phyloP scores from a whole-genome alignment of 2,113 vertebrate genomes.

The Corydoras sp. region DNA sequence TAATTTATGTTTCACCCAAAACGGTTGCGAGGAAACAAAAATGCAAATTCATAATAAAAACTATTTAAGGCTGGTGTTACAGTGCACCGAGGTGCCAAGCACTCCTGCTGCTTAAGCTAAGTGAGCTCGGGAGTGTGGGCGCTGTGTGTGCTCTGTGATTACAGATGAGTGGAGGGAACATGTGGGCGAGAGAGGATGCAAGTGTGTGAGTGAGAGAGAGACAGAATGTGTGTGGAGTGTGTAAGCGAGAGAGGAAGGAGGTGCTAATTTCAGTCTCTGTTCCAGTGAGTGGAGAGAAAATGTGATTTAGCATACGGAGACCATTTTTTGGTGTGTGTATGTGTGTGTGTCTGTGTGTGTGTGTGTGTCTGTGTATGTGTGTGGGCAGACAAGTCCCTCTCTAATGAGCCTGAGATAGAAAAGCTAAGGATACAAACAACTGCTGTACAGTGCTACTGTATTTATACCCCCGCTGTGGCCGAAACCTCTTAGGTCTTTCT shows the following conservation, averaged over 20 bases:
- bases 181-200: neutral
- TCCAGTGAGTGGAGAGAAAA: slow-evolving; percentile 31
- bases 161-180: slow-evolving; percentile 27
- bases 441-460: slow-evolving; percentile 16
- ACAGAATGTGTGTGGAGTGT: neutral
- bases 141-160: slow-evolving; percentile 23
- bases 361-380: slow-evolving; percentile 1
- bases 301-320: slow-evolving; percentile 5
- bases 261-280: slow-evolving; percentile 31
- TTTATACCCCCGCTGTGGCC: slow-evolving; percentile 16
- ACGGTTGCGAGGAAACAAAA: neutral
- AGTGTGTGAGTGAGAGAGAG: slow-evolving; percentile 1
- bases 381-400: slow-evolving; percentile 17
- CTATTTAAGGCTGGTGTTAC: slow-evolving; percentile 22
- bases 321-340: slow-evolving; percentile 2
- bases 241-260: slow-evolving; percentile 1
- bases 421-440: slow-evolving; percentile 24
- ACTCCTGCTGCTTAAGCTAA: slow-evolving; percentile 21
- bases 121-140: slow-evolving; percentile 16
- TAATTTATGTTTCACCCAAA: too few species aligned
- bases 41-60: slow-evolving; percentile 6
- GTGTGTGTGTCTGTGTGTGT: neutral
- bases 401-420: slow-evolving; percentile 30
- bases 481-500: neutral
- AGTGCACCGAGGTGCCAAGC: slow-evolving; percentile 12